Evolutionary conservation across 2,888 invertebrate species (phyloP).

Genomic region (Caenorhabditis becei): DNA sequence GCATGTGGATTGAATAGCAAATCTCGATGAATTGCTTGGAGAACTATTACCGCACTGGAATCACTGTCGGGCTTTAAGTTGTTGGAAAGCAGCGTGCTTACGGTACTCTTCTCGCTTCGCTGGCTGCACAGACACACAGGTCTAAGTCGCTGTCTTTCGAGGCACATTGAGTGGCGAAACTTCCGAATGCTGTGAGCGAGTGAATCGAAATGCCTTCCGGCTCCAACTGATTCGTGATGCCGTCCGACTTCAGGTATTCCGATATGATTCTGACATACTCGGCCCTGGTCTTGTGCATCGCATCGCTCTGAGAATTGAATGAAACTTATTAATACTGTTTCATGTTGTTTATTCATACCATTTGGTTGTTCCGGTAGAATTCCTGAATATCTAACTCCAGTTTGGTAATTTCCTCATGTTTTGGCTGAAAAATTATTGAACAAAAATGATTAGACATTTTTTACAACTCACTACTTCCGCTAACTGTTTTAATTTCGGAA

Average conservation of each 20-base stretch:
- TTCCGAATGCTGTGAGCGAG: slow-evolving; percentile 22
- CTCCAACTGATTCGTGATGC: slow-evolving; percentile 10
- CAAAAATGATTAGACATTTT: background rate
- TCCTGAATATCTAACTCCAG: background rate
- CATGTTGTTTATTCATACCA: too few species aligned
- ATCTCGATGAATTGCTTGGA: slow-evolving; percentile 24
- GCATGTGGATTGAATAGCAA: background rate
- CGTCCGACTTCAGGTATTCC: slow-evolving; percentile 5
- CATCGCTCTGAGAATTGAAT: slow-evolving; percentile 1
- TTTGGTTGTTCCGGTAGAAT: background rate
- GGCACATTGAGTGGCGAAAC: slow-evolving; percentile 29
- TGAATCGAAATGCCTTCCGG: slow-evolving; percentile 7
- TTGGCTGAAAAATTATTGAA: slow-evolving; percentile 2
- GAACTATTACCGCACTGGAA: slow-evolving; percentile 25
- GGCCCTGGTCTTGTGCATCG: background rate
- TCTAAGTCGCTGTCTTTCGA: slow-evolving; percentile 36
- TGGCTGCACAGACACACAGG: slow-evolving; percentile 20
- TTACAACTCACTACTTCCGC: background rate
- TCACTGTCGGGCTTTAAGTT: background rate
- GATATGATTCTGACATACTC: background rate
- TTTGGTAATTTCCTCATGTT: background rate
- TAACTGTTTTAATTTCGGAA: background rate
- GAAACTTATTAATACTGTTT: too few species aligned
- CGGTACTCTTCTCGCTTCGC: background rate
- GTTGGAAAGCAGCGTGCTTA: background rate